These are phyloP conservation scores for Volucella inflata DNA, from an alignment of 2,888 invertebrate genomes.

Conservation along the genomic window DNA sequence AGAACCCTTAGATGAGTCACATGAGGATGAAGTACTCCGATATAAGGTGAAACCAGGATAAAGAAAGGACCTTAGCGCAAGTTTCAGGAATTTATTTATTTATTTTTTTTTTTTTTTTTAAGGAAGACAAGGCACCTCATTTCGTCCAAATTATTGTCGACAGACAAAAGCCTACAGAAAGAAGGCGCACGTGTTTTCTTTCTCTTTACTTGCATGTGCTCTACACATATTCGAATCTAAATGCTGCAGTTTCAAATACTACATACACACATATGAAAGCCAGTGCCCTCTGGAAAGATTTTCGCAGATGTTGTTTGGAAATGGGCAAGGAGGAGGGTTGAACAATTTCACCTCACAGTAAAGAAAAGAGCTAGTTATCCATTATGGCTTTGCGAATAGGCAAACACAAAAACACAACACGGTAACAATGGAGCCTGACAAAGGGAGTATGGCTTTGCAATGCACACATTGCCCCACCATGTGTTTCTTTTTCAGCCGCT, in stretches of 20 bases:
- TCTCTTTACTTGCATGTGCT: constrained; percentile 45
- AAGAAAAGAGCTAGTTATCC: constrained; percentile 67
- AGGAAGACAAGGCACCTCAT: constrained; percentile 58
- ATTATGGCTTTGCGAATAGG: constrained; percentile 71
- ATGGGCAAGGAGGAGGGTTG: constrained; percentile 7
- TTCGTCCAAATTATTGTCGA: constrained; percentile 73
- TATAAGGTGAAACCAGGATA: constrained; percentile 9
- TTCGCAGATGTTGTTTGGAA: too few species aligned
- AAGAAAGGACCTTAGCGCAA: neutral
- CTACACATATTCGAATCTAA: neutral
- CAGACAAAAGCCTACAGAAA: constrained; percentile 70
- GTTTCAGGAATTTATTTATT: neutral
- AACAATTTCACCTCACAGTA: constrained; percentile 58
- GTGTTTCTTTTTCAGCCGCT: constrained; percentile 3
- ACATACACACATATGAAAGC: neutral
- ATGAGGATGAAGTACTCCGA: constrained; percentile 22
- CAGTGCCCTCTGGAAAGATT: constrained; percentile 45
- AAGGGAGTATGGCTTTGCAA: constrained; percentile 57
- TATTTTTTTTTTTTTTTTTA: constrained; percentile 9
- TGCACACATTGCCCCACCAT: constrained; percentile 32
- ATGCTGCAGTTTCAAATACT: neutral
- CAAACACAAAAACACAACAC: constrained; percentile 60
- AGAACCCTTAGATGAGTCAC: neutral
- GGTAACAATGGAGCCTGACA: constrained; percentile 66
- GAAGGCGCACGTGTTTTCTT: constrained; percentile 67